Conservation (phyloP, 2,797 vertebrate species). For the Lepus townsendii region DNA sequence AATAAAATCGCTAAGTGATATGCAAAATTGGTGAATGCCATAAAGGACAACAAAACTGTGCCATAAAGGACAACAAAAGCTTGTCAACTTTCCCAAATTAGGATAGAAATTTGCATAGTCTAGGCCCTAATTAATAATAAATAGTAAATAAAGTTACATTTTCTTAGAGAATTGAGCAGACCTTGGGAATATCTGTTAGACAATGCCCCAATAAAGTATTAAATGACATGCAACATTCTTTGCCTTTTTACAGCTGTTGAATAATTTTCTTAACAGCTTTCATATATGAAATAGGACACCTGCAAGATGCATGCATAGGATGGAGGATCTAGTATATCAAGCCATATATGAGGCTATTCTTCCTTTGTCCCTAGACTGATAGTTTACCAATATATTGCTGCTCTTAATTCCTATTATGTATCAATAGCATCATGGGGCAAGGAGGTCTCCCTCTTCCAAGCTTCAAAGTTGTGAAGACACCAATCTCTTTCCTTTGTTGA, state of each 20-base stretch:
- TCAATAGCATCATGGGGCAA: neutral
- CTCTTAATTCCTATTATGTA: neutral
- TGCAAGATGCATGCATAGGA: neutral
- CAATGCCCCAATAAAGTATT: neutral
- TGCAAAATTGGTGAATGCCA: neutral
- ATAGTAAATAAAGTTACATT: neutral
- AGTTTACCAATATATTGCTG: neutral
- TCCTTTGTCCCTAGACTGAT: neutral
- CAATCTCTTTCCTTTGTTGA: neutral
- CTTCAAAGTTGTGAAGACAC: neutral
- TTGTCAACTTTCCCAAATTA: conserved; percentile 21
- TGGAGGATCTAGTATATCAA: neutral
- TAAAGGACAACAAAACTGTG: neutral
- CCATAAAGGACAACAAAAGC: neutral
- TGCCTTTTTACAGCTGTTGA: neutral
- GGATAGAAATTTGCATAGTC: neutral
- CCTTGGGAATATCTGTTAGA: conserved; percentile 1
- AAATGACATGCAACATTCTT: neutral
- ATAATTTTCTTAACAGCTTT: conserved; percentile 10
- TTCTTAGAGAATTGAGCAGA: conserved; percentile 1
- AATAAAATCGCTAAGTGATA: neutral
- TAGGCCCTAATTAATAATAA: neutral
- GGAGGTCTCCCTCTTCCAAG: neutral
- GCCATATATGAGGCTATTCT: neutral
- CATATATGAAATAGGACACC: neutral